These are phyloP conservation scores for Diorhabda elongata DNA, from an alignment of 1,140 invertebrate genomes.

Conservation along the genomic window DNA sequence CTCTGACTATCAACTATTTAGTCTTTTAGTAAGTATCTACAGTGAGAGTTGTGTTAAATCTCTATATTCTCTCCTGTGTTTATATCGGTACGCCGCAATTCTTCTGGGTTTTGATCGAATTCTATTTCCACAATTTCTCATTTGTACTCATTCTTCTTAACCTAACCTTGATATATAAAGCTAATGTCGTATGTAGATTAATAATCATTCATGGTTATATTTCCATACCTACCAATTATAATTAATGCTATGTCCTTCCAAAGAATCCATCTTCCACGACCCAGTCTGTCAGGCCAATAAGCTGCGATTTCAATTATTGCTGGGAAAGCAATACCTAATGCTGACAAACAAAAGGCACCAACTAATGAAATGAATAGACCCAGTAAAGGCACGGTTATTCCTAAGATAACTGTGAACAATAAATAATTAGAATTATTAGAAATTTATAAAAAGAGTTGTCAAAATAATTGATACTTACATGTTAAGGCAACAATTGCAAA, in stretches of 20 bases:
- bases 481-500: slow-evolving; percentile 65
- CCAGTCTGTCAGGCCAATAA: slow-evolving; percentile 51
- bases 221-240: slow-evolving; percentile 47
- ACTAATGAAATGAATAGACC: slow-evolving; percentile 87
- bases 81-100: too few species aligned
- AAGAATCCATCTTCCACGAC: slow-evolving; percentile 42
- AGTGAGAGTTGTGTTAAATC: too few species aligned
- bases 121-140: too few species aligned
- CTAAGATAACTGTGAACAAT: slow-evolving; percentile 63
- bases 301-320: slow-evolving; percentile 71
- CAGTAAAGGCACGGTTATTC: slow-evolving; percentile 73
- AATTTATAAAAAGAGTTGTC: slow-evolving; percentile 6
- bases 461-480: slow-evolving; percentile 70
- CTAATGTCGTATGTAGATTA: too few species aligned
- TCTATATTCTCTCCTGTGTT: too few species aligned
- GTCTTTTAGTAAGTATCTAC: too few species aligned
- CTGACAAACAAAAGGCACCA: slow-evolving; percentile 80
- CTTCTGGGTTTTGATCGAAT: too few species aligned
- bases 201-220: too few species aligned
- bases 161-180: too few species aligned
- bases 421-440: slow-evolving; percentile 11
- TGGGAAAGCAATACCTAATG: slow-evolving; percentile 82
- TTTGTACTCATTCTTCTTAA: too few species aligned
- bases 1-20: too few species aligned
- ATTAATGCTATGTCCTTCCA: slow-evolving; percentile 54